Conservation (phyloP, 2,113 vertebrate genomes). For the Neogale vison region DNA sequence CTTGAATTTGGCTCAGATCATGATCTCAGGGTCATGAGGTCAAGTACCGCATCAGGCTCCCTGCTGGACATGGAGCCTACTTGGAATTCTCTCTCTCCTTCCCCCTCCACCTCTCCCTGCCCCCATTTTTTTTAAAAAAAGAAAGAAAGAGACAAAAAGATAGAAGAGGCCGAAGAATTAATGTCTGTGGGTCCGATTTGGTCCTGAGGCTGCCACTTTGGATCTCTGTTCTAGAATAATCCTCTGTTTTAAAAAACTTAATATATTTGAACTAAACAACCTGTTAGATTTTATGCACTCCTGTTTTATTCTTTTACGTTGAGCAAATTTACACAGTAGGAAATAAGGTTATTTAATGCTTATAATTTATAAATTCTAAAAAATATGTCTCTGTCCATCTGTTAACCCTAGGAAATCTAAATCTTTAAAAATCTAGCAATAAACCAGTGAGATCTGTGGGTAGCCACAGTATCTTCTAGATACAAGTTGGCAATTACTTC, state of each 20-base stretch:
- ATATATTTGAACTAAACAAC: not conserved
- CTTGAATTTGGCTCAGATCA: not conserved
- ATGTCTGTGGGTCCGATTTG: not conserved
- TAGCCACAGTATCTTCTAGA: not conserved
- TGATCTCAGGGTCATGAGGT: not conserved
- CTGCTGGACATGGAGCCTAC: not conserved
- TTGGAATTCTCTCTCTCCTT: not conserved
- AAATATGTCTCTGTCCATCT: too few species aligned
- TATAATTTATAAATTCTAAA: not conserved
- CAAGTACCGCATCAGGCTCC: not conserved
- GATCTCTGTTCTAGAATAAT: not conserved
- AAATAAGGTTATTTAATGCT: not conserved
- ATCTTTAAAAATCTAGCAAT: not conserved
- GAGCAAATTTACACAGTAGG: not conserved
- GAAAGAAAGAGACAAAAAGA: not conserved
- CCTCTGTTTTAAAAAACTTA: not conserved
- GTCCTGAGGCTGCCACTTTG: not conserved
- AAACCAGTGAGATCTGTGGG: not conserved
- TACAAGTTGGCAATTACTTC: not conserved
- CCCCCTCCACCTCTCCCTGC: not conserved
- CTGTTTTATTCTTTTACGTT: not conserved
- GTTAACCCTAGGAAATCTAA: not conserved
- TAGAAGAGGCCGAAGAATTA: not conserved
- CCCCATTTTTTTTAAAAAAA: not conserved
- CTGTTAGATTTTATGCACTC: not conserved